These are phyloP conservation scores for Chloropsis hardwickii DNA, from an alignment of 2,113 vertebrate species.

Conservation along the genomic window DNA sequence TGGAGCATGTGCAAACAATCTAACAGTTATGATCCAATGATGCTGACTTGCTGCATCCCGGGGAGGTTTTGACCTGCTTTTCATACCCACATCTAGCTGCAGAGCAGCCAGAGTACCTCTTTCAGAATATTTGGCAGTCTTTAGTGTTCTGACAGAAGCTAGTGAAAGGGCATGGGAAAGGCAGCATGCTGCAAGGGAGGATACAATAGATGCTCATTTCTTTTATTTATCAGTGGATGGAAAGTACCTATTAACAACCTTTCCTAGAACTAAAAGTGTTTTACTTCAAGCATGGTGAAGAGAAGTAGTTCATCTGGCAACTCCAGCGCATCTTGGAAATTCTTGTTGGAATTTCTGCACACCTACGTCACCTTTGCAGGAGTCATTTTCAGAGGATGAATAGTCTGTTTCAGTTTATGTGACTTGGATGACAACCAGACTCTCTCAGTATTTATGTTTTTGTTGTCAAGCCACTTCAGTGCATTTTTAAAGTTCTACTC, in stretches of 20 bases:
- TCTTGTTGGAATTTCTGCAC: not conserved
- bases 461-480: not conserved
- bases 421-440: not conserved
- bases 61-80: not conserved
- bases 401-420: not conserved
- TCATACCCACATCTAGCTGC: not conserved
- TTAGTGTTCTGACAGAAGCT: not conserved
- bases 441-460: not conserved
- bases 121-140: constrained; percentile 16
- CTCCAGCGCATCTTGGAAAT: not conserved
- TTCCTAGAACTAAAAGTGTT: not conserved
- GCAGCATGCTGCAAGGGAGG: not conserved
- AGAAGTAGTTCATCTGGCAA: not conserved
- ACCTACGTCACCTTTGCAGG: not conserved
- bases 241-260: not conserved
- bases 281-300: not conserved
- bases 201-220: not conserved
- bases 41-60: not conserved
- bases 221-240: not conserved
- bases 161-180: constrained; percentile 30
- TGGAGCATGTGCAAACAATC: not conserved
- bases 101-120: not conserved
- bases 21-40: not conserved
- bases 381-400: not conserved
- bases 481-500: not conserved